Evolutionary conservation across 2,113 vertebrate genomes (phyloP).

Genomic region (Grammomys dolichurus): DNA sequence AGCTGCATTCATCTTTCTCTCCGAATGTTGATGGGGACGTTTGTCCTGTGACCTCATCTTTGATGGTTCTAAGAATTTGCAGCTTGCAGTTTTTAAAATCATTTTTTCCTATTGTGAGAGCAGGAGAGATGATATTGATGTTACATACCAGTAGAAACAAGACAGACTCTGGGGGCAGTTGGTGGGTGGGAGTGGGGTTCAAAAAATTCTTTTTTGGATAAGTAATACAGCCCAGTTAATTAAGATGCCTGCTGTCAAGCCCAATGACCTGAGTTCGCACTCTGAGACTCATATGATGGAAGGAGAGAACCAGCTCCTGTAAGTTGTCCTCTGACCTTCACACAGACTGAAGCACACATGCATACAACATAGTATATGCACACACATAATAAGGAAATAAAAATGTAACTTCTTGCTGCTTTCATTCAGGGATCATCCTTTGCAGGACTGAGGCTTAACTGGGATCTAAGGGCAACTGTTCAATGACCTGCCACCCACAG

Average conservation of each 20-base stretch:
- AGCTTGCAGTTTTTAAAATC: neutral
- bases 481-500: neutral
- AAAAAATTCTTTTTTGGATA: neutral
- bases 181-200: neutral
- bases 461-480: neutral
- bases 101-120: neutral
- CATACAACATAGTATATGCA: neutral
- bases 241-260: neutral
- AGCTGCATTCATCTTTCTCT: neutral
- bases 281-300: no score
- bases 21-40: neutral
- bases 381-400: neutral
- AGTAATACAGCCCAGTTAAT: neutral
- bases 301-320: neutral
- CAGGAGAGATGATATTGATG: neutral
- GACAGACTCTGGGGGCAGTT: neutral
- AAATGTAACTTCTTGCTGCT: neutral
- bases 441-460: neutral
- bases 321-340: neutral
- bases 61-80: neutral
- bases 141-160: neutral
- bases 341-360: no score
- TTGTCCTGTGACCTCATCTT: slow-evolving; percentile 1
- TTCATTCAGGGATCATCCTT: neutral
- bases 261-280: neutral